phyloP scores from a whole-genome alignment of 2,113 vertebrate species.

The Eidolon helvum region DNA sequence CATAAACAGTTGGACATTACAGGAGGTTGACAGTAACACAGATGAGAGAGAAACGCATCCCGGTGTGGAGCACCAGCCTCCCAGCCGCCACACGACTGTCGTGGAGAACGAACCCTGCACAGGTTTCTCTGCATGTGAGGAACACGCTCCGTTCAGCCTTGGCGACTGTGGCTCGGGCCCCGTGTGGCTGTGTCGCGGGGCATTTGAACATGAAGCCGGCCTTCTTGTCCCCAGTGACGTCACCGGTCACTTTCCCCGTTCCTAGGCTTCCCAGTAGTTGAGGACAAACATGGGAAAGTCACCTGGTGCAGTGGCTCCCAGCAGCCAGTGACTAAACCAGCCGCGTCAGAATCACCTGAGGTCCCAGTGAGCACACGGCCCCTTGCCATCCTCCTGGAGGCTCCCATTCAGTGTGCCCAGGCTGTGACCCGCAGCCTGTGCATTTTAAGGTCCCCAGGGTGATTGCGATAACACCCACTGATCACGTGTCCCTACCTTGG shows the following conservation, averaged over 20 bases:
- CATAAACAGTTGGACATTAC: not conserved
- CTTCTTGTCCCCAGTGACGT: not conserved
- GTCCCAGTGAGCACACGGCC: rapidly evolving
- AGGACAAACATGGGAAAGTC: not conserved
- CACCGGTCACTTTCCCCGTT: not conserved
- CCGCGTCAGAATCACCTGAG: rapidly evolving
- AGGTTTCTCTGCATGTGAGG: not conserved
- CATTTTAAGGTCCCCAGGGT: not conserved
- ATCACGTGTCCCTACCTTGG: not conserved
- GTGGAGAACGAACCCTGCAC: not conserved
- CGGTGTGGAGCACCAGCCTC: not conserved
- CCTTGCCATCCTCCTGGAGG: rapidly evolving
- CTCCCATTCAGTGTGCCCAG: not conserved
- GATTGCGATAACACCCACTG: not conserved
- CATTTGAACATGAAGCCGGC: not conserved
- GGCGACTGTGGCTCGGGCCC: not conserved
- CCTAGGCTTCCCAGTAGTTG: not conserved
- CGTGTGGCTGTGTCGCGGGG: not conserved
- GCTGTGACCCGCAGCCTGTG: not conserved
- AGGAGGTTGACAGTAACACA: not conserved
- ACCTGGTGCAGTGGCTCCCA: not conserved
- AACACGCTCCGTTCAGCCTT: not conserved
- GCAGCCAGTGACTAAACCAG: not conserved
- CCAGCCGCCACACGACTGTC: not conserved
- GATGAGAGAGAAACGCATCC: not conserved